phyloP scores from a whole-genome alignment of 92 coral and sea anemone species.

The Umimayanthus kanabou region DNA sequence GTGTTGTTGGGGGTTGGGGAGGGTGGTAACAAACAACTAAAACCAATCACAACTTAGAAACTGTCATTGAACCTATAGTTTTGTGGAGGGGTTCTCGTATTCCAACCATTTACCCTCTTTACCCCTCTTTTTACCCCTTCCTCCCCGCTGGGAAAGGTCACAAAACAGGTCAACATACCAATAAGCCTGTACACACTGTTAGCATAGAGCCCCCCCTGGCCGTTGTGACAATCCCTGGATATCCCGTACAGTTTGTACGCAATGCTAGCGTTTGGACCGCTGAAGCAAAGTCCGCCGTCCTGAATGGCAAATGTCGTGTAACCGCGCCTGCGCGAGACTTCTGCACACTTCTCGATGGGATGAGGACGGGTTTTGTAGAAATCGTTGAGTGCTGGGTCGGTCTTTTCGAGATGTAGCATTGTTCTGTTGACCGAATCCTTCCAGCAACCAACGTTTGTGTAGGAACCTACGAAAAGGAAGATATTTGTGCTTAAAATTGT shows the following conservation, averaged over 20 bases:
- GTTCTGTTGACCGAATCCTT: slow-evolving; percentile 67
- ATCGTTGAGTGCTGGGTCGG: slow-evolving; percentile 71
- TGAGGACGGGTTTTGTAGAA: slow-evolving; percentile 69
- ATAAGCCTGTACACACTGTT: slow-evolving; percentile 87
- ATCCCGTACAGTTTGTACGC: slow-evolving; percentile 76
- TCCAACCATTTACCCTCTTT: neutral
- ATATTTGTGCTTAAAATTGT: neutral
- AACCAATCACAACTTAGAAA: too few species aligned
- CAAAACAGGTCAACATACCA: slow-evolving; percentile 56
- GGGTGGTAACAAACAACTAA: too few species aligned
- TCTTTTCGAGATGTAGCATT: slow-evolving; percentile 66
- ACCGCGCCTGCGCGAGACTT: slow-evolving; percentile 80
- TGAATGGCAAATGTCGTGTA: slow-evolving; percentile 84
- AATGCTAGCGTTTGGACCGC: slow-evolving; percentile 74
- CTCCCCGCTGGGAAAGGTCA: neutral
- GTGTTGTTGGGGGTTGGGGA: too few species aligned
- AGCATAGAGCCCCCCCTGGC: slow-evolving; percentile 78
- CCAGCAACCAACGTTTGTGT: slow-evolving; percentile 86
- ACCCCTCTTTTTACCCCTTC: neutral
- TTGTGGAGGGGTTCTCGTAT: neutral
- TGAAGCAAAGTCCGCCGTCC: slow-evolving; percentile 92
- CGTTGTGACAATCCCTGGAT: slow-evolving; percentile 82
- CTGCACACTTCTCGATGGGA: slow-evolving; percentile 84
- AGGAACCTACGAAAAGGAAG: slow-evolving; percentile 57
- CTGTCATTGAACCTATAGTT: too few species aligned